A percentile compares a stretch with the other conserved stretches of the same genome.
Evolutionary conservation across 2,888 invertebrate genomes (phyloP).

Genomic region (Noctua pronuba): DNA sequence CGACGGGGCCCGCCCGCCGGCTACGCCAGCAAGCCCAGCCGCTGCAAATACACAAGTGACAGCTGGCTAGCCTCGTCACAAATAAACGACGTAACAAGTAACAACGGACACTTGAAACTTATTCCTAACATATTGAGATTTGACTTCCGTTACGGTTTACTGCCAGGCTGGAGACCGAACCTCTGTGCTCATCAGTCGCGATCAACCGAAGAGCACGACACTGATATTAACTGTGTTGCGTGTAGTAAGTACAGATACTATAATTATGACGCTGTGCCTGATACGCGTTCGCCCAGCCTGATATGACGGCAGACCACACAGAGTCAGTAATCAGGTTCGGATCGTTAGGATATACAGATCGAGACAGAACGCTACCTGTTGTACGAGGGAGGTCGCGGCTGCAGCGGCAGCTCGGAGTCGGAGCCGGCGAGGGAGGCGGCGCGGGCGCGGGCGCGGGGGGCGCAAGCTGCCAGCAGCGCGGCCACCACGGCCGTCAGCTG

Average conservation of each 20-base stretch:
- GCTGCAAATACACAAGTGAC: constrained; percentile 50
- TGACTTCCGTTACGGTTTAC: not conserved
- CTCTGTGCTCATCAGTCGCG: not conserved
- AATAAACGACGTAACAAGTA: not conserved
- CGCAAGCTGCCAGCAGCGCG: constrained; percentile 68
- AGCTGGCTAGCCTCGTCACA: constrained; percentile 30
- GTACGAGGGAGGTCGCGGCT: constrained; percentile 41
- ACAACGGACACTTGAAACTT: not conserved
- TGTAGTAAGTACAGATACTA: not conserved
- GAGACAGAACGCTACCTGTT: constrained; percentile 34
- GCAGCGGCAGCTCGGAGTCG: constrained; percentile 45
- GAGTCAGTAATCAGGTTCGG: not conserved
- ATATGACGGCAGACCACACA: not conserved
- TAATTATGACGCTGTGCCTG: not conserved
- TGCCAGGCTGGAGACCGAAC: not conserved
- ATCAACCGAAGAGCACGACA: not conserved
- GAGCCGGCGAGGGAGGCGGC: constrained; percentile 13
- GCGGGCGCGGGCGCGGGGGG: constrained; percentile 29
- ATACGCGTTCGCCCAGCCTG: not conserved
- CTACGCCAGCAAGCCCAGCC: constrained; percentile 43
- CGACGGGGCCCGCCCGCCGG: constrained; percentile 41
- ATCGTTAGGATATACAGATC: not conserved
- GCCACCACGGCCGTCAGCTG: constrained; percentile 69
- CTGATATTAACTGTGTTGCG: not conserved
- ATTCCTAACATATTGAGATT: not conserved